phyloP scores from a whole-genome alignment of 2,888 invertebrate genomes.

The Tenthredo scrophulariae region DNA sequence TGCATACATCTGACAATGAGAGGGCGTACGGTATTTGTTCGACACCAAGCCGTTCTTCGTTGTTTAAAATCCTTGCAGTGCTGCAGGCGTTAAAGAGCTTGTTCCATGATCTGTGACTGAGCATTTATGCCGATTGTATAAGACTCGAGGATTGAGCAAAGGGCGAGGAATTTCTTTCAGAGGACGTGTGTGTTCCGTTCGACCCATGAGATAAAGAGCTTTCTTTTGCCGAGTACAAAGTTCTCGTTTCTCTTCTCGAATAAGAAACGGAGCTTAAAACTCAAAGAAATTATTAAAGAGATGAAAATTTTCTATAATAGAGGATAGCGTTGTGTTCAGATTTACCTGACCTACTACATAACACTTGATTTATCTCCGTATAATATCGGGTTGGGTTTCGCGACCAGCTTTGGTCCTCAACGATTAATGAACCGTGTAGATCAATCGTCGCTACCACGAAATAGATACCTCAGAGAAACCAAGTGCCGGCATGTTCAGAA shows the following conservation, averaged over 20 bases:
- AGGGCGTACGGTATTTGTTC: conserved; percentile 1
- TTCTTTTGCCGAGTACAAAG: background rate
- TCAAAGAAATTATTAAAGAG: background rate
- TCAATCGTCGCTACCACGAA: background rate
- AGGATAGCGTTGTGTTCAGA: background rate
- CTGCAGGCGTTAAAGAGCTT: conserved; percentile 20
- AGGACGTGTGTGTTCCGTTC: background rate
- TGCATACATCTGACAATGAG: conserved; percentile 3
- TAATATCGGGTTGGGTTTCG: conserved; percentile 7
- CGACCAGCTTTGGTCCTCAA: background rate
- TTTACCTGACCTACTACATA: background rate
- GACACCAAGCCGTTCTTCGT: background rate
- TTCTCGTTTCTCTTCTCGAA: background rate
- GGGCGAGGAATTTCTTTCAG: background rate
- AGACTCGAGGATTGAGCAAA: background rate
- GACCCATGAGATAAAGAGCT: background rate
- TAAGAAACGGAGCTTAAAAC: background rate
- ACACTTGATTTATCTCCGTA: background rate
- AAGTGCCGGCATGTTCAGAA: background rate
- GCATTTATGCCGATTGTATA: conserved; percentile 16
- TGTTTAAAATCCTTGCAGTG: background rate
- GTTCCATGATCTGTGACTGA: background rate
- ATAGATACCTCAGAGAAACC: background rate
- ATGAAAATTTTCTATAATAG: background rate
- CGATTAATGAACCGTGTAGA: conserved; percentile 28